Conservation (phyloP, 1,140 invertebrate genomes). For the Harpegnathos saltator region DNA sequence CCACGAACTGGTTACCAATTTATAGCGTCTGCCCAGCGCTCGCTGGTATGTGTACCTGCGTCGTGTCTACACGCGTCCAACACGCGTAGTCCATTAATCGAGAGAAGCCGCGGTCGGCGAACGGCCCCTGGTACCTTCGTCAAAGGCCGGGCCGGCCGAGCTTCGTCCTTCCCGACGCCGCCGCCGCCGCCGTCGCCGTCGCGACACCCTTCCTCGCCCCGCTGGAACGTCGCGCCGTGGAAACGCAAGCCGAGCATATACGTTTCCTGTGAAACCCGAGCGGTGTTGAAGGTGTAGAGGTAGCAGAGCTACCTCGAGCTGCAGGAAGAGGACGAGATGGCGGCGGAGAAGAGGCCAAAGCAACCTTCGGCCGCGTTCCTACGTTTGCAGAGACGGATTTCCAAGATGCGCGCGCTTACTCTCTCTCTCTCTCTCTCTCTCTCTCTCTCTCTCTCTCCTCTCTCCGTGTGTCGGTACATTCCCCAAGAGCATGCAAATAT, state of each 20-base stretch:
- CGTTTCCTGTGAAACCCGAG: conserved; percentile 30
- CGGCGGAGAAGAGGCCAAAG: not conserved
- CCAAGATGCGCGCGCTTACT: not conserved
- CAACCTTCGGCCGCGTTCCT: conserved; percentile 1
- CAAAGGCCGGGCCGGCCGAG: not conserved
- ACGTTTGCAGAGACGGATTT: conserved; percentile 25
- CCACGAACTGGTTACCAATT: conserved; percentile 65
- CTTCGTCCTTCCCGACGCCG: not conserved
- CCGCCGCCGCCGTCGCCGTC: too few relatives aligned
- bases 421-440: too few relatives aligned
- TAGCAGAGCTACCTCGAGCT: not conserved
- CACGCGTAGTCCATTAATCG: conserved; percentile 67
- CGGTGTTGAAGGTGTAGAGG: conserved; percentile 12
- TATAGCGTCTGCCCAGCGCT: conserved; percentile 51
- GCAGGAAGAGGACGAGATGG: not conserved
- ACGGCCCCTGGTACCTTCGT: not conserved
- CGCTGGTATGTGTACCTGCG: conserved; percentile 42
- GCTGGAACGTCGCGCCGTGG: conserved; percentile 53
- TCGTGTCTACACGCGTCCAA: conserved; percentile 60
- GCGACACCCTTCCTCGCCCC: not conserved
- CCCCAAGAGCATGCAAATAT: conserved; percentile 11
- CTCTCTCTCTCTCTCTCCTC: too few relatives aligned
- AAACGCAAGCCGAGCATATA: conserved; percentile 55
- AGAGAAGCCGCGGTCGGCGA: conserved; percentile 12
- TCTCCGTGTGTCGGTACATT: not conserved